Base-by-base conservation (phyloP, 1,140 invertebrate genomes). In the Drosophila rufa region DNA sequence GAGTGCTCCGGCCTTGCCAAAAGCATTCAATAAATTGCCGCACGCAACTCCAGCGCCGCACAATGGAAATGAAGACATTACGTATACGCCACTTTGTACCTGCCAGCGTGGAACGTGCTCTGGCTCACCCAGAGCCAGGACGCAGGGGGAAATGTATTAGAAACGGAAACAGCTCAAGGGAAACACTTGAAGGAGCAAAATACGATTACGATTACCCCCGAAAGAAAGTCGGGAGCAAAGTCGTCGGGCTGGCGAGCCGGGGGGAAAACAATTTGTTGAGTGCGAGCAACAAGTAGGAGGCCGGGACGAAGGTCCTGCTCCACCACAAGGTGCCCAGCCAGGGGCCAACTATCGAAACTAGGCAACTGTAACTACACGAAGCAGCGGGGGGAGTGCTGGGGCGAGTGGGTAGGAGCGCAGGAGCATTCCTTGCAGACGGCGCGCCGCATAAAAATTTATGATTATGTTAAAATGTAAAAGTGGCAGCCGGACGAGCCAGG, bases 401-500 rank as follows among this genome's bases (percentile, higher is more conserved):
- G n/a, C 11, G 11, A 38, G 17, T 0, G 3, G 19, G 15, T 36
- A 19, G 11, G 40, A 43, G 27, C 7, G 30, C 17, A 27, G 48
- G 47, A 42, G 58, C 82, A 78, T 85, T 82, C 61, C 53, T 65
- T 51, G 70, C 84, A 89, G 85, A 90, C 77, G 86, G 79, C 79
- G 85, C 65, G 86, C 75, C 81, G 86, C 85, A 90, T 90, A 90
- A 90, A 90, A 90, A 90, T 90, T 90, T 90, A 91, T 90, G 85
- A 90, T 90, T 90, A 90, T 90, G 85, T 90, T 91, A 85, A 85
- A 90, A 90, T 91, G 85, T 91, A 85, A 90, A 90, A 89, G 79
- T 79, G 81, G 81, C 79, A 89, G 79, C 42, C 62, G 68, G 48
- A 47, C 68, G 65, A 73, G 46, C 40, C n/a, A 60, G 53, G 25